Percentiles rank a stretch among this genome's conserved stretches.
Evolutionary conservation across 2,113 vertebrate species (phyloP).

Genomic region (Marmota monax): DNA sequence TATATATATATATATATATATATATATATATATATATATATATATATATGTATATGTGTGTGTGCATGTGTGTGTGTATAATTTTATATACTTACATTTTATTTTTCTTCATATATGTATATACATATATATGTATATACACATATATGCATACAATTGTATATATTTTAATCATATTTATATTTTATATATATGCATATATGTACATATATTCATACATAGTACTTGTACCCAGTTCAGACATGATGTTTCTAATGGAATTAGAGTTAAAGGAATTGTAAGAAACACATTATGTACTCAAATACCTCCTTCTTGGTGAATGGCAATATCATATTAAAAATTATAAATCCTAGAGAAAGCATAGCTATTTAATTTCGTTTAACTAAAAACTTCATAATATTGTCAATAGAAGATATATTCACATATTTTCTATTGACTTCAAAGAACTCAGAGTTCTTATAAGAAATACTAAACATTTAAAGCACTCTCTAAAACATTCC

Average conservation of each 20-base stretch:
- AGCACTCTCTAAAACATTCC: background rate
- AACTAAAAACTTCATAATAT: background rate
- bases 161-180: no score
- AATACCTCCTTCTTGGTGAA: background rate
- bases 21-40: no score
- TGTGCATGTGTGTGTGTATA: no score
- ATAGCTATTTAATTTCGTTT: background rate
- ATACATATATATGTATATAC: no score
- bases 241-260: background rate
- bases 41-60: no score
- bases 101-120: no score
- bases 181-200: no score
- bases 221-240: background rate
- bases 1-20: no score
- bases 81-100: no score
- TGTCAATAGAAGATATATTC: background rate
- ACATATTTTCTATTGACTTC: background rate
- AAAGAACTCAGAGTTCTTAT: background rate
- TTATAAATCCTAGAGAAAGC: background rate
- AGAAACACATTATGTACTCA: background rate
- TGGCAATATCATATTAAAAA: background rate
- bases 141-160: no score
- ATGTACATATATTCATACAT: background rate
- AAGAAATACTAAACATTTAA: background rate
- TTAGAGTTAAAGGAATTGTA: background rate